These are phyloP conservation scores for Monoplex corrugatus DNA, from an alignment of 2,888 invertebrate species.

Conservation along the genomic window DNA sequence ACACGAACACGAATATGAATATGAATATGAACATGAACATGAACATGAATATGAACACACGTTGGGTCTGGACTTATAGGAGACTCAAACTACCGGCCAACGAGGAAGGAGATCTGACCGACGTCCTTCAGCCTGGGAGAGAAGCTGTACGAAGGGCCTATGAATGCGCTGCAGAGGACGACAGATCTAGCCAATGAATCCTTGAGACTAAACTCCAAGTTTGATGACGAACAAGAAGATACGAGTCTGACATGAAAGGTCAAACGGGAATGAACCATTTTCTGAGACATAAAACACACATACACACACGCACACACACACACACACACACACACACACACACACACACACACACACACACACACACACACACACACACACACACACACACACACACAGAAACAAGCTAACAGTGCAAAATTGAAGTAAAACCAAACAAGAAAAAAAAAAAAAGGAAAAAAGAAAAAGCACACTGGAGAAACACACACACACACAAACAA, in stretches of 20 bases:
- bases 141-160: neutral
- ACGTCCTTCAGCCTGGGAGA: too few relatives aligned
- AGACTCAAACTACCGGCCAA: too few relatives aligned
- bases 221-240: neutral
- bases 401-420: neutral
- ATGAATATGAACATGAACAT: too few relatives aligned
- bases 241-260: neutral
- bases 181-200: neutral
- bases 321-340: conserved; percentile 19
- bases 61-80: too few relatives aligned
- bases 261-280: neutral
- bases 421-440: neutral
- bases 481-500: neutral
- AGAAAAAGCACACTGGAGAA: too few relatives aligned
- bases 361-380: conserved; percentile 17
- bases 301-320: conserved; percentile 6
- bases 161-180: neutral
- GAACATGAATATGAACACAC: too few relatives aligned
- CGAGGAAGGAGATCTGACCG: too few relatives aligned
- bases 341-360: conserved; percentile 18
- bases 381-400: conserved; percentile 18
- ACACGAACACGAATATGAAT: too few relatives aligned
- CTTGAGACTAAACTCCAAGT: neutral
- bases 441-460: too few relatives aligned
- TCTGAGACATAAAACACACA: neutral